Evolutionary conservation across 2,888 invertebrate species (phyloP), one percentile per base, ranked within the genome.

Genomic region (Campoplex capitator): DNA sequence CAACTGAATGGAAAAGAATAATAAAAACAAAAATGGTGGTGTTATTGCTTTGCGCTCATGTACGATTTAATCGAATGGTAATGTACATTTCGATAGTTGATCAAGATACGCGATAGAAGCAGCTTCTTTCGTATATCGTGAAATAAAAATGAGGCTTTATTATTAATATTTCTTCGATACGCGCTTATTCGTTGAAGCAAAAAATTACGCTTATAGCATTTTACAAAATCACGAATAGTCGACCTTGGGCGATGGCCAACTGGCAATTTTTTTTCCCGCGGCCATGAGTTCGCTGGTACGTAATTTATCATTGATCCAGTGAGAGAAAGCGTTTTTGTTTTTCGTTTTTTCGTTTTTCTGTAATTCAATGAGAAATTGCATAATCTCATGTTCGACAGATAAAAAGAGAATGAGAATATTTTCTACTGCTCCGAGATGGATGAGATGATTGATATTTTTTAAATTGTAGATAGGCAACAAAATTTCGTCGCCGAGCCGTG

Each of bases 61-160:
- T 56, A 70, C 42, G 68, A 56, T 68, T 23, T 68, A 48, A 70
- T 32, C 51, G 81, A 85, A 48, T 71, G 78, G 28, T 77, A 42
- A 82, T 77, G 86, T 88, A 80, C 83, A 84, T 83, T 84, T 80
- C 82, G 68, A 83, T 88, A 86, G 81, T 84, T 71, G 11, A 83
- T 81, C 73, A 54, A 76, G 76, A 51, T 23, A 23, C 23, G 23
- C 70, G 13, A 54, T 18, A 51, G 38, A 23, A 51, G 68, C 45
- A 51, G 68, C 45, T 70, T 75, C 71, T 16, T 8, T 77, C 48
- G 45, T 76, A 42, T 45, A 32, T 38, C 13, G 71, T 58, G 45
- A 71, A 81, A 54, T 73, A 71, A 81, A 62, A 77, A 78, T 11
- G 78, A 75, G 81, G 70, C 75, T 84, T 74, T 32, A 32, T 62